These are phyloP conservation scores for Gambusia holbrooki DNA, from an alignment of 2,113 vertebrate species.

Conservation along the genomic window DNA sequence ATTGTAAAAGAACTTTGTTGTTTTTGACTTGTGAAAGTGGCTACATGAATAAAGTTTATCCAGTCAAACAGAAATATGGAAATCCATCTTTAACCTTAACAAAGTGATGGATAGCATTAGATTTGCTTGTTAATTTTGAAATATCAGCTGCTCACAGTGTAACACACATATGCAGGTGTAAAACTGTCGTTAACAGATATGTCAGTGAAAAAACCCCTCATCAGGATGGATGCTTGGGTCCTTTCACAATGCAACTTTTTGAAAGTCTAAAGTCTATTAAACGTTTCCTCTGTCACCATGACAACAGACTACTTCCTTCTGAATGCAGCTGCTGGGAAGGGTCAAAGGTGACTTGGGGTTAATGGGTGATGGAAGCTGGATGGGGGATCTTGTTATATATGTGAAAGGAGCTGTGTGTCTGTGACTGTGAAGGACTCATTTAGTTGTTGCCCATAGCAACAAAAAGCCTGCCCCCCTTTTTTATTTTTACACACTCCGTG, in stretches of 20 bases:
- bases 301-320: conserved; percentile 47
- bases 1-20: too few species aligned
- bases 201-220: neutral
- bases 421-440: conserved; percentile 26
- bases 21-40: too few species aligned
- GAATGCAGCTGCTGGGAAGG: conserved; percentile 28
- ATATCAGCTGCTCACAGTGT: neutral
- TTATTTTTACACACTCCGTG: neutral
- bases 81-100: neutral
- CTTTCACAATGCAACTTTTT: neutral
- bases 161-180: too few species aligned
- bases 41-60: too few species aligned
- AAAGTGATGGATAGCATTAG: too few species aligned
- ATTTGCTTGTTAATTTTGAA: neutral
- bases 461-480: neutral
- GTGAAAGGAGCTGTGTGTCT: conserved; percentile 64
- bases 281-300: conserved; percentile 34
- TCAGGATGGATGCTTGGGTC: too few species aligned
- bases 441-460: conserved; percentile 44
- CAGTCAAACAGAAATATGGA: too few species aligned
- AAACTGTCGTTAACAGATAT: neutral
- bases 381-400: conserved; percentile 29
- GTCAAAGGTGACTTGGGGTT: conserved; percentile 43
- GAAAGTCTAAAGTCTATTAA: conserved; percentile 12
- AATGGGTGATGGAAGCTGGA: conserved; percentile 43